phyloP scores from a whole-genome alignment of 2,113 vertebrate genomes.

The Charina bottae region DNA sequence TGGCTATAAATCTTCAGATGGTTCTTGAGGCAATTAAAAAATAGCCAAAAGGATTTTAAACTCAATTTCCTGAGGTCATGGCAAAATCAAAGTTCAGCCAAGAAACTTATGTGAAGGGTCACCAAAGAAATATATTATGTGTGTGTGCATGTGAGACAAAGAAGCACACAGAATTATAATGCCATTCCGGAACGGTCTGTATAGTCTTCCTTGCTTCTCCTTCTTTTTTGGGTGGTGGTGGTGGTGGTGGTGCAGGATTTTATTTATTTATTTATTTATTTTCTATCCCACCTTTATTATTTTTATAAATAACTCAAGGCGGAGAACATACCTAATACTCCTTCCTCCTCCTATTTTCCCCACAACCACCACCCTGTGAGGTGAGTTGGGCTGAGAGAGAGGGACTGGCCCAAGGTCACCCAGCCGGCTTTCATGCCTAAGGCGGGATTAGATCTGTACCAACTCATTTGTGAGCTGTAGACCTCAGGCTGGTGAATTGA shows the following conservation, averaged over 20 bases:
- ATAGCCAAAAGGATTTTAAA: not conserved
- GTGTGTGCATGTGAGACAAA: not conserved
- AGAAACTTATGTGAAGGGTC: not conserved
- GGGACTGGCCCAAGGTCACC: too few species aligned
- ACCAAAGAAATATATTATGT: not conserved
- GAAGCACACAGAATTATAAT: not conserved
- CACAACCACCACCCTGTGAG: too few species aligned
- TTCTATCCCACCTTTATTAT: too few species aligned
- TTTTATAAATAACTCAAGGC: too few species aligned
- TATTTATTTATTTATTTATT: too few species aligned
- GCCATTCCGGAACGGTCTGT: not conserved
- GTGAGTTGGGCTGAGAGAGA: too few species aligned
- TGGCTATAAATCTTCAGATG: not conserved
- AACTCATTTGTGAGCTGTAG: not conserved
- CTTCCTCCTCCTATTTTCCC: too few species aligned
- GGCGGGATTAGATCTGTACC: not conserved
- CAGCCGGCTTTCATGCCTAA: too few species aligned
- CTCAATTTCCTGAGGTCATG: not conserved
- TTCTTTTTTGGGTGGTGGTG: too few species aligned
- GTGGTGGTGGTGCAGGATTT: too few species aligned
- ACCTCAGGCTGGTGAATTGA: not conserved
- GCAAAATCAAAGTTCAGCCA: not conserved
- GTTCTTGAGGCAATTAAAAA: not conserved
- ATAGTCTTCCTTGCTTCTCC: not conserved
- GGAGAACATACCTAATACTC: too few species aligned